Evolutionary conservation across 2,888 invertebrate species (phyloP).

Genomic region (Lasioglossum calceatum): DNA sequence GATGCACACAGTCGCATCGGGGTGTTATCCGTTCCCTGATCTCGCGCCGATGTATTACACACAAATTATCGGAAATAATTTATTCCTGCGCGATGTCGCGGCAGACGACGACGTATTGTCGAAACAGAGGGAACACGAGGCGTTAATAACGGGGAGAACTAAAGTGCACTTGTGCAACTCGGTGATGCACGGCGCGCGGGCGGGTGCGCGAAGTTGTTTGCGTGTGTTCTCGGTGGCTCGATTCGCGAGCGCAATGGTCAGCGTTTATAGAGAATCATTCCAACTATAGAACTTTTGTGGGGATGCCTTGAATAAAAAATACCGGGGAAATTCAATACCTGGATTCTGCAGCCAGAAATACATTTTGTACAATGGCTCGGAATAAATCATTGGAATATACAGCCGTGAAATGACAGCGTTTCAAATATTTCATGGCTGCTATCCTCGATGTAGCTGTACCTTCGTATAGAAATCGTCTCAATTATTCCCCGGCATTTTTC

Average conservation of each 20-base stretch:
- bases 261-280: neutral
- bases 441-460: neutral
- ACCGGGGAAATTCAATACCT: neutral
- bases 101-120: neutral
- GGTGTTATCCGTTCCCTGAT: neutral
- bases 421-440: neutral
- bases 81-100: neutral
- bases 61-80: slow-evolving; percentile 7
- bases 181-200: neutral
- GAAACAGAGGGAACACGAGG: neutral
- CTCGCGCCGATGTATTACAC: neutral
- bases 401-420: neutral
- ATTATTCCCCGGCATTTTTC: neutral
- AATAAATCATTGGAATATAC: neutral
- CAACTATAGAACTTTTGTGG: neutral
- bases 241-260: neutral
- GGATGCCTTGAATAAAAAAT: neutral
- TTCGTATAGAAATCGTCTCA: neutral
- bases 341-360: neutral
- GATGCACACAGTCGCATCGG: neutral
- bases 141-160: slow-evolving; percentile 24
- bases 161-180: slow-evolving; percentile 26
- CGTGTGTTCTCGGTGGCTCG: neutral
- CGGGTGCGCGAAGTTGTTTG: neutral
- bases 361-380: neutral